Base-by-base conservation (phyloP, 2,113 vertebrate genomes). In the Macrotis lagotis region DNA sequence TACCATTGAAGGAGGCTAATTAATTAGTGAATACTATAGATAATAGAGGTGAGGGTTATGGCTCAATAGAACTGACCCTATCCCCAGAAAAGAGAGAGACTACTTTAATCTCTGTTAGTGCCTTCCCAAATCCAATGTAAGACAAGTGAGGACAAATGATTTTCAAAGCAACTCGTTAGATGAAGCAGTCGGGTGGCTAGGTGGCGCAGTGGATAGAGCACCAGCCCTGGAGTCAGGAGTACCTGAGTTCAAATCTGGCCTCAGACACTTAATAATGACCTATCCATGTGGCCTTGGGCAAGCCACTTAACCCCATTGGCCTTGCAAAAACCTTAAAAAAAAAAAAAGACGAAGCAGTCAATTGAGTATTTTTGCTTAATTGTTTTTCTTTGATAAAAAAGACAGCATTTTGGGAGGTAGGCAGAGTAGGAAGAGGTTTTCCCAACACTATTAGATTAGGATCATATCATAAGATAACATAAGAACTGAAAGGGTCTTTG, bases 1-100 rank as follows among this genome's bases (percentile, higher is more conserved):
- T 19, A 44, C n/a, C 19, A 83, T 83, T 48, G 48, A 90, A 88
- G 48, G 52, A 92, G 88, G 88, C 74, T 95, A 95, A 91, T 51
- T 55, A 94, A 95, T 90, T n/a, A 91, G 25, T 51, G 51, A 31
- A 12, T 89, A 31, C 48, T 25, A 90, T 8, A 92, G 22, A 50
- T 94, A 4, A 26, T 47, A 66, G 16, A 95, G 92, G 48, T 37
- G 48, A 53, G n/a, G 2, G 88, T 74, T 90, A 92, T 59, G 25
- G 19, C n/a, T 31, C 37, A 52, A 93, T 25, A 94, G 66, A 83
- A 31, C 4, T 3, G 19, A 9, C 51, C 51, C 12, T 11, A 11
- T 16, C 14, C 12, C 51, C 14, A 3, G 53, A 51, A 25, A 4
- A 49, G 11, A 48, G 50, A 53, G 74, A 89, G 28, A 24, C 44